Base-by-base conservation (phyloP, 1,140 invertebrate genomes). In the Drosophila melanica region DNA sequence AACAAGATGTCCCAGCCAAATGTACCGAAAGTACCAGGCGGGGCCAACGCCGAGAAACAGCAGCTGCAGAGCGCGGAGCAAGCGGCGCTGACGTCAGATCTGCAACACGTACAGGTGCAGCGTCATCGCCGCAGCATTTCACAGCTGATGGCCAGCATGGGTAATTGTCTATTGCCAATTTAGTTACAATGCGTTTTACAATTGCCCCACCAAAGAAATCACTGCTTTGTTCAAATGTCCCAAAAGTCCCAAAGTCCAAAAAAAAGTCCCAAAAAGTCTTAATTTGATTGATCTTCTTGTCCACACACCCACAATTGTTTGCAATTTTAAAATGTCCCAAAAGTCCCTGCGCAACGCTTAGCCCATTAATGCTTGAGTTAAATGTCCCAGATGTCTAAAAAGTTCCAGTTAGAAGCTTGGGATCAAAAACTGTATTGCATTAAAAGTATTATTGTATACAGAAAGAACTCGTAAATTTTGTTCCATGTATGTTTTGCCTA, bases 51-150 rank as follows among this genome's bases (percentile, higher is more conserved):
- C 12, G 74, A 85, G 51, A 27, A 64, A 39, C 64, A 51, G 30
- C 64, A 81, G 33, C 41, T 77, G 68, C 68, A 77, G 12, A 20
- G 33, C 10, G 57, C 66, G n/a, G 41, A 44, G 53, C 20, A 44
- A 1, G 44, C 44, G 69, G 41, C 41, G 66, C 41, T 54, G 62
- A 39, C 70, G 18, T 55, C 50, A 18, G 68, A 51, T 33, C 18
- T 74, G 74, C 81, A 70, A 8, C 51, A 60, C 12, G 39, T 71
- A 23, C 75, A 73, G 53, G 82, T 91, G 50, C 84, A 64, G 66
- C 90, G 90, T 63, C 91, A 92, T 81, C 84, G 90, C 47, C 90
- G 91, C 60, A 92, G 91, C 75, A 92, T 92, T 14, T 92, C 90
- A 62, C 90, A 92, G 77, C 80, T 92, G 70, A 91, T 92, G 73